Conservation (phyloP, 2,888 invertebrate genomes). For the Andrena minutula region DNA sequence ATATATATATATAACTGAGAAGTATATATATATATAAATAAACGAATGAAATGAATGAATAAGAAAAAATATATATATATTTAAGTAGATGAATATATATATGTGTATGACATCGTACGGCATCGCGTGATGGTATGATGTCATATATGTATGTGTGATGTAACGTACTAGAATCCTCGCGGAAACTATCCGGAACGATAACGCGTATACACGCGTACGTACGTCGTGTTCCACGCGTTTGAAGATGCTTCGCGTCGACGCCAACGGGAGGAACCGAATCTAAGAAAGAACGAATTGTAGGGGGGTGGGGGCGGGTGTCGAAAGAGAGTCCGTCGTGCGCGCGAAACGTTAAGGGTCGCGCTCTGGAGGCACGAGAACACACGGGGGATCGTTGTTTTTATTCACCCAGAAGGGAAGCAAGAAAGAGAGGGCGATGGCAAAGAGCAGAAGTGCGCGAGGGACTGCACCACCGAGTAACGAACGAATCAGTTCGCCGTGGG, state of each 20-base stretch:
- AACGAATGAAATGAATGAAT: conserved; percentile 61
- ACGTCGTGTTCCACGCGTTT: conserved; percentile 62
- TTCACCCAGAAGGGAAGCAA: conserved; percentile 6
- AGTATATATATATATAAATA: conserved; percentile 51
- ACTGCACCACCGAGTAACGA: not conserved
- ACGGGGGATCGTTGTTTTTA: not conserved
- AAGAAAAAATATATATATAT: conserved; percentile 65
- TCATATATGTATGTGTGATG: conserved; percentile 75
- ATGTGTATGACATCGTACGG: conserved; percentile 66
- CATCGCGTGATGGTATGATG: conserved; percentile 52
- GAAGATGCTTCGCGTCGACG: not conserved
- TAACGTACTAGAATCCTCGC: conserved; percentile 79
- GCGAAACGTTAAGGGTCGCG: conserved; percentile 48
- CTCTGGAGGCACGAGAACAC: conserved; percentile 17
- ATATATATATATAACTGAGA: conserved; percentile 69
- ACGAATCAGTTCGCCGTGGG: conserved; percentile 25
- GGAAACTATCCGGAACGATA: conserved; percentile 72
- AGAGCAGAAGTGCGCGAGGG: conserved; percentile 14
- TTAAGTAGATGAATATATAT: conserved; percentile 71
- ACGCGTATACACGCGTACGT: conserved; percentile 77
- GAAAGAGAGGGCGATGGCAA: conserved; percentile 7
- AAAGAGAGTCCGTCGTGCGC: conserved; percentile 46
- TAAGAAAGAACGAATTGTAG: not conserved
- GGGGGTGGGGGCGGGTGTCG: too few relatives aligned
- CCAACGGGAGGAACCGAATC: not conserved